Percentiles rank a stretch among this genome's conserved stretches.
phyloP scores from a whole-genome alignment of 2,888 invertebrate species.

The Mimumesa dahlbomi region DNA sequence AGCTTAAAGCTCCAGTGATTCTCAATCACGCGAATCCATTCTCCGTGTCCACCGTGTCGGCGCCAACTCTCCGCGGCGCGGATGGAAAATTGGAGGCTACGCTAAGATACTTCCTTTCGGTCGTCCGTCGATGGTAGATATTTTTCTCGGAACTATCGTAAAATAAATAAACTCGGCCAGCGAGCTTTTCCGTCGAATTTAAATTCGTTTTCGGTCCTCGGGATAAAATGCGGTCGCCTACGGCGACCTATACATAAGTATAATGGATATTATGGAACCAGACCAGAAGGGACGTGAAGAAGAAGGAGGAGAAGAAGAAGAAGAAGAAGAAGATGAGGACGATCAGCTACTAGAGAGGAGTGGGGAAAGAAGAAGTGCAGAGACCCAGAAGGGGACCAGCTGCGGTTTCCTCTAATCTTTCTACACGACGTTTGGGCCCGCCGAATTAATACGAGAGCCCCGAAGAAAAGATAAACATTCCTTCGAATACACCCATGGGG shows the following conservation, averaged over 20 bases:
- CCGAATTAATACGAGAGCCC: slow-evolving; percentile 68
- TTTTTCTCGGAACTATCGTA: slow-evolving; percentile 27
- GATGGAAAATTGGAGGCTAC: slow-evolving; percentile 14
- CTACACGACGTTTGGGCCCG: slow-evolving; percentile 50
- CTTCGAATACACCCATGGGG: slow-evolving; percentile 42
- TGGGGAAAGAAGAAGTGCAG: slow-evolving; percentile 16
- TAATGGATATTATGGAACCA: slow-evolving; percentile 31
- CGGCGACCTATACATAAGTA: slow-evolving; percentile 8
- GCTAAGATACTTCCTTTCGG: slow-evolving; percentile 21
- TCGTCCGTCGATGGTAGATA: slow-evolving; percentile 15
- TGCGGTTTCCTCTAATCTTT: slow-evolving; percentile 68
- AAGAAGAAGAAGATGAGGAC: neutral
- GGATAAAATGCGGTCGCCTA: neutral
- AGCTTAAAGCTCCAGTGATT: slow-evolving; percentile 75
- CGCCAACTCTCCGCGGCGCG: slow-evolving; percentile 22
- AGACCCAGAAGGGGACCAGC: slow-evolving; percentile 60
- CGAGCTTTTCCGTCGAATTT: slow-evolving; percentile 8
- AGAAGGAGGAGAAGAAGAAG: neutral
- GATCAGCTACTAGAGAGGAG: slow-evolving; percentile 1
- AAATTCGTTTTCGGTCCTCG: slow-evolving; percentile 4
- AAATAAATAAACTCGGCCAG: slow-evolving; percentile 39
- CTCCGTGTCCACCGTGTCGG: slow-evolving; percentile 49
- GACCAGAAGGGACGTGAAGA: neutral
- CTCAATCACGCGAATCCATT: slow-evolving; percentile 70
- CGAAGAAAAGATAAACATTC: slow-evolving; percentile 67